Base-by-base conservation (phyloP, 2,888 invertebrate genomes). In the Seira musarum region DNA sequence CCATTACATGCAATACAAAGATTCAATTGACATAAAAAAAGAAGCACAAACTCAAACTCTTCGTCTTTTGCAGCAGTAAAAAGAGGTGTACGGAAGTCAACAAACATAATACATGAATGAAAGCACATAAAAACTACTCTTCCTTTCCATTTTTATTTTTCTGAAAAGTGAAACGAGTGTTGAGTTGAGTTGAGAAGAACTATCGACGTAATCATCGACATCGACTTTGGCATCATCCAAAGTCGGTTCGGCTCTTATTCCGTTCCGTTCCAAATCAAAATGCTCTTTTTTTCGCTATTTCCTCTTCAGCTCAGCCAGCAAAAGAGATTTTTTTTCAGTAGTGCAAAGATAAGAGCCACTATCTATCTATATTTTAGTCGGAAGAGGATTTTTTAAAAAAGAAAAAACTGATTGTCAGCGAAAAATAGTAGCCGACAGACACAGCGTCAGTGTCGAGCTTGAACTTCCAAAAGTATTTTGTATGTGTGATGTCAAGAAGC, bases 341-440 rank as follows among this genome's bases (percentile, higher is more conserved):
- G 60, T 65, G 63, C 61, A 46, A 22, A 64, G 76, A 70, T 70
- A 70, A 77, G 70, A 69, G 60, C 76, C 53, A 69, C 66, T 66
- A 35, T 40, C 61, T n/a, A 63, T 46, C 40, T 22, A 35, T 49
- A 15, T 49, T 63, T 30, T 67, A 21, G 30, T 30, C 30, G 30
- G 3, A 30, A 30, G 35, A 70, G 15, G n/a, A 25, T 49, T 76
- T 49, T 76, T 70, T 69, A 73, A 63, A 24, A 46, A 40, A 63
- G 71, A 65, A 46, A 40, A 63, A 78, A 65, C 77, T 71, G 77
- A 78, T 78, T 78, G 77, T 70, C 77, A 78, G 76, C 76, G 69
- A 25, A 73, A 40, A 70, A 73, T 71, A 75, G 60, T 78, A 65
- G 77, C 77, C 77, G 77, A 78, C 77, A 78, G 66, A 71, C 77